A percentile compares a stretch with the other conserved stretches of the same genome.
Evolutionary conservation across 2,113 vertebrate genomes (phyloP).

Genomic region (Eudyptes chrysolophus): DNA sequence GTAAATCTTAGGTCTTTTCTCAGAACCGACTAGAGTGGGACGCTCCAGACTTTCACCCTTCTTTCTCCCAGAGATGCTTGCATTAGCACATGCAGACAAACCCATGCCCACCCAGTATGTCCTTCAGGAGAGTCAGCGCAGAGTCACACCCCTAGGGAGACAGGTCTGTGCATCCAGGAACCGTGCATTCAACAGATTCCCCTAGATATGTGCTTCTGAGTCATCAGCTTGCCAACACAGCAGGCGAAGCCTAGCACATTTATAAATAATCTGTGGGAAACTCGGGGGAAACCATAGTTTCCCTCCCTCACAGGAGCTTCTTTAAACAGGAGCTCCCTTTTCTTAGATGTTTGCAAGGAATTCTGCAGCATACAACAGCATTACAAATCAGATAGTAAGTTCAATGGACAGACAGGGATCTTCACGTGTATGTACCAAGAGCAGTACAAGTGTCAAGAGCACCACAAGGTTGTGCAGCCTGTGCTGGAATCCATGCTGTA

Average conservation of each 20-base stretch:
- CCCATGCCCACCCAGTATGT: neutral
- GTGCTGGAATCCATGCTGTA: neutral
- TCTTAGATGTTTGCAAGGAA: neutral
- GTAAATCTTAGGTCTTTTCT: neutral
- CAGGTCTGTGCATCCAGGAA: neutral
- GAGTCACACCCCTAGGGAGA: neutral
- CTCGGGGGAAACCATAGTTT: neutral
- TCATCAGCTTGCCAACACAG: constrained; percentile 3
- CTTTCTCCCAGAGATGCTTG: neutral
- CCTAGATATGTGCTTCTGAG: neutral
- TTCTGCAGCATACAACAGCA: neutral
- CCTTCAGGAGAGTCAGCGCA: neutral
- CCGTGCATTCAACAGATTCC: neutral
- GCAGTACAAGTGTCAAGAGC: neutral
- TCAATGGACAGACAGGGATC: neutral
- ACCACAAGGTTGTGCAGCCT: neutral
- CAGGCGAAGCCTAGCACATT: constrained; percentile 18
- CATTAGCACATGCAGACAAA: neutral
- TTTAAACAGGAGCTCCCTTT: neutral
- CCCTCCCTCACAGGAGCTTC: neutral
- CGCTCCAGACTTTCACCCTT: neutral
- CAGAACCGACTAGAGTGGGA: neutral
- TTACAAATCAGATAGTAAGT: neutral
- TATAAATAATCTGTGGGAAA: constrained; percentile 40
- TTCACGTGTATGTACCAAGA: neutral